Evolutionary conservation across 2,113 vertebrate species (phyloP).

Genomic region (Corvus cornix): DNA sequence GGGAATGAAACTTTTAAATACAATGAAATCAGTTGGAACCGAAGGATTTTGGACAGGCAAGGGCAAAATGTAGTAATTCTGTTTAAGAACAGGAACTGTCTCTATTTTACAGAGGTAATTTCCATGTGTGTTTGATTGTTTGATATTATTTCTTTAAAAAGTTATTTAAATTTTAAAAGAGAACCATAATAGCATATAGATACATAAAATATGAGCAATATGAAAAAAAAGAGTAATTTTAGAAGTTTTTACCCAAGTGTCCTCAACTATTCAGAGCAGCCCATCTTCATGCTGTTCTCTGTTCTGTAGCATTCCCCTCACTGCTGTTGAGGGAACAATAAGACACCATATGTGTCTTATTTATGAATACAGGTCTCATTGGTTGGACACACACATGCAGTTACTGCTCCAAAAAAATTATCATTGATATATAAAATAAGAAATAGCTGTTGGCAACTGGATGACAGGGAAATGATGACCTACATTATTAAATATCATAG

Average conservation of each 20-base stretch:
- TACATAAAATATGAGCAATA: background rate
- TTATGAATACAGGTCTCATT: background rate
- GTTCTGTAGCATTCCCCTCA: fast-evolving
- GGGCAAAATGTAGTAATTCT: background rate
- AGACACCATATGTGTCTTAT: background rate
- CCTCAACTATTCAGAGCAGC: background rate
- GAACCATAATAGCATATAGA: background rate
- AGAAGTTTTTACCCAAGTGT: background rate
- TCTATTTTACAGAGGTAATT: background rate
- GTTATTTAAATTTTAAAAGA: background rate
- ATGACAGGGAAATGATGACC: background rate
- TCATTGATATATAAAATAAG: background rate
- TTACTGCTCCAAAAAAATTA: background rate
- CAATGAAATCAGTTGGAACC: background rate
- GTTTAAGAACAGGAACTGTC: background rate
- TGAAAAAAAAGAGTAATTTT: background rate
- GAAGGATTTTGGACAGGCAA: background rate
- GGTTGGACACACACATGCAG: background rate
- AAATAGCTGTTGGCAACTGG: background rate
- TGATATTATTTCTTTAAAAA: background rate
- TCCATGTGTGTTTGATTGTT: fast-evolving
- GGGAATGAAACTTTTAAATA: background rate
- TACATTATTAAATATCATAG: background rate
- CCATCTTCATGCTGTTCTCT: background rate
- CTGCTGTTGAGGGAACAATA: background rate